Evolutionary conservation across 2,888 invertebrate species (phyloP), one percentile per base, ranked within the genome.

Genomic region (Anagyrus pseudococci): DNA sequence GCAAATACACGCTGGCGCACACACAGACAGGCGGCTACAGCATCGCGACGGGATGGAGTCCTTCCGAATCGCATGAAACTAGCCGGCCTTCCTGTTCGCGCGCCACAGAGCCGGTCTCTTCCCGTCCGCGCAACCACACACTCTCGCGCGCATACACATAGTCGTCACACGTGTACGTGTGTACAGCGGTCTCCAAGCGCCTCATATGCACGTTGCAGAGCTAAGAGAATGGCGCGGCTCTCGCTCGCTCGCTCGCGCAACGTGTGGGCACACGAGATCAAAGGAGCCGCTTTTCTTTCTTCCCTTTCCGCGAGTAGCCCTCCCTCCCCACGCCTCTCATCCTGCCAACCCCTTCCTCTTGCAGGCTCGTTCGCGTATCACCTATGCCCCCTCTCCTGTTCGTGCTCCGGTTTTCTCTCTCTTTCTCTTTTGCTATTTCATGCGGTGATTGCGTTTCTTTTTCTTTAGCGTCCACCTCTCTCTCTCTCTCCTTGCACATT

Each of bases 181-280:
- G 60, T 29, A 25, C 37, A 44, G 19, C 10, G 33, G 33, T 10
- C 4, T 29, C 6, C 29, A 29, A 10, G 29, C 29, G 4, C 29
- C 29, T 7, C 10, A 29, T 29, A 29, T 29, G 8, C 33, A 37
- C 15, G 8, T 15, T 15, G 33, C 15, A 15, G 13, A 37, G 52
- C n/a, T 20, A 50, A 56, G 44, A 46, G 33, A 37, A 8, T 2
- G 15, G 55, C 54, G 41, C 47, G 50, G 52, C 52, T 50, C 57
- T 17, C 29, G 19, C 20, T 33, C 19, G 19, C 23, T 50, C 53
- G 33, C 49, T 57, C 54, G 37, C 53, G 41, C 55, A 41, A 37
- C 44, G 43, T 71, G 71, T 72, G 74, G 70, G 72, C 66, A 68
- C n/a, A n/a, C 64, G 68, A 74, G 75, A 77, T 77, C 77, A 77